A percentile compares a stretch with the other conserved stretches of the same genome.
phyloP scores from a whole-genome alignment of 2,113 vertebrate genomes.

The Canis aureus region DNA sequence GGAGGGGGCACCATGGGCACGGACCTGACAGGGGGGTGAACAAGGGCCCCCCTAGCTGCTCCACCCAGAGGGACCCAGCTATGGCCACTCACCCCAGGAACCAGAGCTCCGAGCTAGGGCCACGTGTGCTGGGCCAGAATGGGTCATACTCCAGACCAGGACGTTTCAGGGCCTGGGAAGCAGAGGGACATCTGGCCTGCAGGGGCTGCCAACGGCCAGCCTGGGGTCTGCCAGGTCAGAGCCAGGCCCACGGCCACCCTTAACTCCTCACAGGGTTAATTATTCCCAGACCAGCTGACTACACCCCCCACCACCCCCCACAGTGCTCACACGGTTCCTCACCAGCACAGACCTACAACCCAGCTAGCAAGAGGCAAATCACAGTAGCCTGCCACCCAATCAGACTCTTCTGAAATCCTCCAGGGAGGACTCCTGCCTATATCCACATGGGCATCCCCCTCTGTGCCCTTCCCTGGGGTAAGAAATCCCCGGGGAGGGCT shows the following conservation, averaged over 20 bases:
- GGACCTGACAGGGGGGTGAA: fast-evolving
- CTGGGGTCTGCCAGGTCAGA: neutral
- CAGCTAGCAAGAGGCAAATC: neutral
- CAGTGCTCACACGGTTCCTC: fast-evolving
- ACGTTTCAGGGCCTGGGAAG: neutral
- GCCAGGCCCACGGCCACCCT: neutral
- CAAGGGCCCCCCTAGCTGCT: neutral
- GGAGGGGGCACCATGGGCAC: fast-evolving
- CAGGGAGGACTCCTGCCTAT: too few species aligned
- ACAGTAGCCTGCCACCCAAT: fast-evolving
- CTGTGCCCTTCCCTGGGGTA: neutral
- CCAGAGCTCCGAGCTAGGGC: fast-evolving
- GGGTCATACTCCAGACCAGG: neutral
- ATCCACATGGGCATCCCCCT: neutral
- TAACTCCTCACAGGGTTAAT: neutral
- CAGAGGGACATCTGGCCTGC: too few species aligned
- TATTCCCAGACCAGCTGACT: slow-evolving; percentile 23
- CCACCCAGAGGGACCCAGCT: neutral
- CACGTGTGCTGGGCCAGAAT: fast-evolving
- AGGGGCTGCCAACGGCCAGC: neutral
- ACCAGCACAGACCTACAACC: neutral
- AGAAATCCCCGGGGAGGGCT: neutral
- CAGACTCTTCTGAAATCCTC: neutral
- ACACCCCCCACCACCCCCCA: neutral
- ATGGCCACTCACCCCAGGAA: neutral